phyloP scores from a whole-genome alignment of 1,140 invertebrate genomes.

The Bombus pascuorum region DNA sequence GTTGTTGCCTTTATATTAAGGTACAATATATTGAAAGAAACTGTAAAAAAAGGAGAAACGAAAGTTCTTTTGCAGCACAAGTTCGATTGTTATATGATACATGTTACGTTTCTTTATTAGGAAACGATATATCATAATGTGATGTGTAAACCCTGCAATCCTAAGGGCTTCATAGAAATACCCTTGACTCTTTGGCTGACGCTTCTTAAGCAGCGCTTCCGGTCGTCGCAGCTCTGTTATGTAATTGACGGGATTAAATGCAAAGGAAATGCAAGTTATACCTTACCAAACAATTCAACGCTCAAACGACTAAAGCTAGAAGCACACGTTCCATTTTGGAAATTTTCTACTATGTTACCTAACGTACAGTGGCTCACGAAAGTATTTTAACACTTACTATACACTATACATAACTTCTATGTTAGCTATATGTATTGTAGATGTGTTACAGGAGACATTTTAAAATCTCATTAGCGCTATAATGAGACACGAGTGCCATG shows the following conservation, averaged over 20 bases:
- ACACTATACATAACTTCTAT: not conserved
- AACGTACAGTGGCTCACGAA: not conserved
- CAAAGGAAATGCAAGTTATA: conserved; percentile 13
- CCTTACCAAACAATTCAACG: not conserved
- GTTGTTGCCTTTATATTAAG: conserved; percentile 11
- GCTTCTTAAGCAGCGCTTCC: conserved; percentile 10
- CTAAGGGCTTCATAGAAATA: conserved; percentile 22
- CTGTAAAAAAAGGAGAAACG: no score
- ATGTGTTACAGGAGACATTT: not conserved
- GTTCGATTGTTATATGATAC: not conserved
- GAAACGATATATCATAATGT: not conserved
- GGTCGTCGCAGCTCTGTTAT: conserved; percentile 1
- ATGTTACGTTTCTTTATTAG: conserved; percentile 10
- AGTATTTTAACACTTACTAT: not conserved
- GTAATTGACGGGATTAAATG: conserved; percentile 45
- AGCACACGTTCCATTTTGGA: not conserved
- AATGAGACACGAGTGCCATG: not conserved
- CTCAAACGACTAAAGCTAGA: not conserved
- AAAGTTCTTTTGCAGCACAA: not conserved
- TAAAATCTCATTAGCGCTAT: not conserved
- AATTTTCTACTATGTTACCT: not conserved
- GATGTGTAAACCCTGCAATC: conserved; percentile 8
- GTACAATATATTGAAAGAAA: not conserved
- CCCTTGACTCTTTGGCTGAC: not conserved
- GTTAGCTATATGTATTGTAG: no score